Evolutionary conservation across 2,888 invertebrate genomes (phyloP).

Genomic region (Papilio protenor): DNA sequence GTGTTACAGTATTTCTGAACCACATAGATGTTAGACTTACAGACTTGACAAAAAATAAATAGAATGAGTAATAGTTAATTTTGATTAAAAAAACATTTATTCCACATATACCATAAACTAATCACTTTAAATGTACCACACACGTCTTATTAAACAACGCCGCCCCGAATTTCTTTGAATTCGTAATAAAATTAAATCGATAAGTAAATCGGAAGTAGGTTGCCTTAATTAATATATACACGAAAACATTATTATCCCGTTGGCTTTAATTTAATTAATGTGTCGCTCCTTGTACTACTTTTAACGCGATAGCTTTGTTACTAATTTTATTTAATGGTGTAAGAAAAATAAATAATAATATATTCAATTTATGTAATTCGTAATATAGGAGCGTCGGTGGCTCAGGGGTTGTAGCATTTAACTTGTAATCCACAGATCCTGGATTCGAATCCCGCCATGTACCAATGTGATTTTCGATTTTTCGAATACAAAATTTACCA

Average conservation of each 20-base stretch:
- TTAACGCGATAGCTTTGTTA: neutral
- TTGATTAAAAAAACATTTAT: neutral
- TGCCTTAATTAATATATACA: neutral
- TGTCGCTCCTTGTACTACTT: conserved; percentile 8
- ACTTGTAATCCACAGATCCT: no score
- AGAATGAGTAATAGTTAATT: neutral
- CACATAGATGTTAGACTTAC: neutral
- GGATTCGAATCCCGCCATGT: no score
- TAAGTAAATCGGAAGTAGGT: neutral
- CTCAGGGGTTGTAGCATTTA: no score
- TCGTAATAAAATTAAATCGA: neutral
- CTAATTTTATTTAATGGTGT: neutral
- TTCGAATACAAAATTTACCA: no score
- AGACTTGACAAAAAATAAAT: neutral
- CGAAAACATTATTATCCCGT: neutral
- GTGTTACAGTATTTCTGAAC: neutral
- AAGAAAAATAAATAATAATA: neutral
- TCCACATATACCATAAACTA: neutral
- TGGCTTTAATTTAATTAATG: neutral
- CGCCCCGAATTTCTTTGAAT: neutral
- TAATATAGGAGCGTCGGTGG: no score
- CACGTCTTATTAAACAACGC: neutral
- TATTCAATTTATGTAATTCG: no score
- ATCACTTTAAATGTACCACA: neutral
- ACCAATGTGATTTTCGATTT: no score